phyloP scores from a whole-genome alignment of 2,797 vertebrate genomes.

The Fistularia tabacaria region DNA sequence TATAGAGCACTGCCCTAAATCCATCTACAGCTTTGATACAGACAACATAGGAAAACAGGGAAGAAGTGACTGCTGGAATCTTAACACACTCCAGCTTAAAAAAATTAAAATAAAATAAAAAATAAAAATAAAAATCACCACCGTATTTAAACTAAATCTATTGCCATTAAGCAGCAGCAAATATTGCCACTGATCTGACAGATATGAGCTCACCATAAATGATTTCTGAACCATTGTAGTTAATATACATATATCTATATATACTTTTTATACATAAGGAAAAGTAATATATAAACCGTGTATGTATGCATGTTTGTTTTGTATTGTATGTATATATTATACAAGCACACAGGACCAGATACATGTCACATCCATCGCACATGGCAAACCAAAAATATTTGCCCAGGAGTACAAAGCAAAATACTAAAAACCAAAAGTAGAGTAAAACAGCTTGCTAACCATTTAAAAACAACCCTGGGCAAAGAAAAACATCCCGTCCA shows the following conservation, averaged over 20 bases:
- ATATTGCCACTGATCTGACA: slow-evolving; percentile 69
- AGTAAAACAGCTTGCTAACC: slow-evolving; percentile 59
- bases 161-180: slow-evolving; percentile 66
- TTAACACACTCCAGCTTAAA: slow-evolving; percentile 51
- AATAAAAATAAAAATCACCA: slow-evolving; percentile 29
- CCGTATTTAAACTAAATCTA: slow-evolving; percentile 49
- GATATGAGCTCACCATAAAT: slow-evolving; percentile 68
- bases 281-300: slow-evolving; percentile 81
- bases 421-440: slow-evolving; percentile 47
- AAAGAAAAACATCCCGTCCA: slow-evolving; percentile 38
- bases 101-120: slow-evolving; percentile 8
- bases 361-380: slow-evolving; percentile 64
- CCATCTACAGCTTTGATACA: slow-evolving; percentile 46
- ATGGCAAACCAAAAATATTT: slow-evolving; percentile 39
- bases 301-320: slow-evolving; percentile 67
- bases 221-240: slow-evolving; percentile 70
- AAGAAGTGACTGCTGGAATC: slow-evolving; percentile 53
- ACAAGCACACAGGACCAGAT: slow-evolving; percentile 75
- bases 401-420: slow-evolving; percentile 58
- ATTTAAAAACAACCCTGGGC: slow-evolving; percentile 65
- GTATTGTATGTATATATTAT: slow-evolving; percentile 73
- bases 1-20: slow-evolving; percentile 53
- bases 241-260: slow-evolving; percentile 80
- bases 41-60: slow-evolving; percentile 37
- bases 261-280: slow-evolving; percentile 79